Base-by-base conservation (phyloP, 1,140 invertebrate species). In the Hycleus cichorii region DNA sequence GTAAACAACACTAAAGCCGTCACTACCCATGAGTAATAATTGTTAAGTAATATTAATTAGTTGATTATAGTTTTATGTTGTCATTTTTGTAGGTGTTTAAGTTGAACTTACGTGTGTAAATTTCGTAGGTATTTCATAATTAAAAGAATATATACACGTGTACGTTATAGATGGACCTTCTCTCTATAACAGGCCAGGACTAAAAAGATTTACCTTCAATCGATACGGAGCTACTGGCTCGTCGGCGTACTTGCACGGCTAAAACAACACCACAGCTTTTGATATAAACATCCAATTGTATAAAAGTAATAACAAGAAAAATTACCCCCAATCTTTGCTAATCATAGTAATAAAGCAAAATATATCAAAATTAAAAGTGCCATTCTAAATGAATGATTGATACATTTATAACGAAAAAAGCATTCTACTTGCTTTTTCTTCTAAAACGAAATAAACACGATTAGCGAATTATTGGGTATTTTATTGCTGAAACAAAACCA, bases 221-320 rank as follows among this genome's bases (percentile, higher is more conserved):
- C 27, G 65, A 67, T 62, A 69, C 64, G 65, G 60, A 63, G 67
- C 71, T 72, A 72, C 69, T 70, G 55, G 71, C 67, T 62, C 71
- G 67, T 64, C 71, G 67, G 47, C 69, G 64, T 63, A 74, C 69
- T 67, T 65, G 71, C 55, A 74, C 63, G 60, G 72, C 72, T 74
- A 74, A 71, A 74, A 74, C 68, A 72, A 72, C 64, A 62, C 67
- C 61, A 65, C 56, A 62, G 58, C 60, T 58, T 62, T 44, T 24
- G 45, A 52, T n/a, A 55, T 9, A 18, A 48, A n/a, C 44, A 24
- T 12, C 10, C 44, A 48, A 53, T 59, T 8, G 7, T 32, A 1
- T 32, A 7, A 32, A 32, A 32, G 3, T 5, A 5, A 32, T 32
- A 32, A 32, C 48, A 59, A 39, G n/a, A 39, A 50, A 47, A 43